A percentile compares a stretch with the other conserved stretches of the same genome.
These are phyloP conservation scores for Phaedon cochleariae DNA, from an alignment of 2,888 invertebrate species.

Conservation along the genomic window DNA sequence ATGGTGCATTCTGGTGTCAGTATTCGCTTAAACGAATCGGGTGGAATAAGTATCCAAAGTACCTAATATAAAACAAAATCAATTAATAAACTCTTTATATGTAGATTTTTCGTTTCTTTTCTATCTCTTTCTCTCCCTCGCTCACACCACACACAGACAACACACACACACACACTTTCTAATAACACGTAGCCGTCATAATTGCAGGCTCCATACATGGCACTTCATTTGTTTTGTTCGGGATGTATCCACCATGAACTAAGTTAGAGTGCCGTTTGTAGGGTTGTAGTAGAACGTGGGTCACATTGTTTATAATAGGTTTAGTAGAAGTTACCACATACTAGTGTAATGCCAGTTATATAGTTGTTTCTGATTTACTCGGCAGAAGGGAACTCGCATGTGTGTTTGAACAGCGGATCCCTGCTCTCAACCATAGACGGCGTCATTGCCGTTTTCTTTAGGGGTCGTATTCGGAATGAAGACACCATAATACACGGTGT, in stretches of 20 bases:
- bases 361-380: constrained; percentile 45
- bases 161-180: no score
- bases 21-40: no score
- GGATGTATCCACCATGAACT: constrained; percentile 48
- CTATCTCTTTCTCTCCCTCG: no score
- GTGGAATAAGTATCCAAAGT: no score
- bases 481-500: no score
- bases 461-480: no score
- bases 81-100: no score
- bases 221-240: constrained; percentile 42
- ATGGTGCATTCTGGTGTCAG: no score
- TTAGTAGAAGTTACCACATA: constrained; percentile 36
- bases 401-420: constrained; percentile 50
- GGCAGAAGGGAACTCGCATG: constrained; percentile 44
- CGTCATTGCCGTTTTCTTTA: no score
- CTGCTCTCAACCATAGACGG: constrained; percentile 50
- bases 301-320: constrained; percentile 51
- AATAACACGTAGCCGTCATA: constrained; percentile 24
- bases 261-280: constrained; percentile 41
- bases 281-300: constrained; percentile 33
- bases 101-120: no score
- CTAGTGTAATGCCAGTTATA: constrained; percentile 38
- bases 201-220: constrained; percentile 22
- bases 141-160: neutral
- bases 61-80: no score